Conservation (phyloP, 1,140 invertebrate species). For the Hormaphis cornu region DNA sequence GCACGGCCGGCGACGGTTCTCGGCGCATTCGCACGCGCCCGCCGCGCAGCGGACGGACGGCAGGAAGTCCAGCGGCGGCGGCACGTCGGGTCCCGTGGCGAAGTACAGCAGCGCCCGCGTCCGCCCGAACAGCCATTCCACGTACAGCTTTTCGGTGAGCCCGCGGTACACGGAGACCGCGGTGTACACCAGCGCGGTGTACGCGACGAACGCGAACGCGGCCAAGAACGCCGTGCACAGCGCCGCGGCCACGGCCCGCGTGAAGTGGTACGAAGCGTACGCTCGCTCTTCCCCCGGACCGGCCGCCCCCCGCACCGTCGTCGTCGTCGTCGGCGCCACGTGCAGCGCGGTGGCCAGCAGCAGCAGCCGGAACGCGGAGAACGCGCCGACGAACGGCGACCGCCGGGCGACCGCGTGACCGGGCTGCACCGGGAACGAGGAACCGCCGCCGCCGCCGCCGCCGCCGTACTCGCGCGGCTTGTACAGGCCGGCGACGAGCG, state of each 20-base stretch:
- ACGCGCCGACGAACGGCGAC: conserved; percentile 48
- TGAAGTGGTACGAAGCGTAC: conserved; percentile 48
- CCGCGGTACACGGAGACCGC: conserved; percentile 65
- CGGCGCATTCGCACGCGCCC: background rate
- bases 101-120: conserved; percentile 43
- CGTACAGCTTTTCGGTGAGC: conserved; percentile 51
- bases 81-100: background rate
- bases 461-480: conserved; percentile 50
- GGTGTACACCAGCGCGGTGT: conserved; percentile 69
- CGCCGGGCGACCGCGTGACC: conserved; percentile 43
- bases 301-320: background rate
- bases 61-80: background rate
- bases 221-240: conserved; percentile 55
- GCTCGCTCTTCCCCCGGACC: background rate
- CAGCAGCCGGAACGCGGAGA: conserved; percentile 53
- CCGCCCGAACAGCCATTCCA: conserved; percentile 52
- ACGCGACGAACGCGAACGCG: conserved; percentile 56
- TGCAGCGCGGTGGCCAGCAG: conserved; percentile 48
- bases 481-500: conserved; percentile 46
- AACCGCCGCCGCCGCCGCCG: conserved; percentile 51
- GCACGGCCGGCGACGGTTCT: background rate
- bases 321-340: too few relatives aligned
- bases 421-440: conserved; percentile 48
- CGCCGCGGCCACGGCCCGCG: conserved; percentile 52
- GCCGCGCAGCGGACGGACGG: background rate